Evolutionary conservation across 35 echinoderm and acorn worm genomes (phyloP).

Genomic region (Hemicentrotus pulcherrimus): DNA sequence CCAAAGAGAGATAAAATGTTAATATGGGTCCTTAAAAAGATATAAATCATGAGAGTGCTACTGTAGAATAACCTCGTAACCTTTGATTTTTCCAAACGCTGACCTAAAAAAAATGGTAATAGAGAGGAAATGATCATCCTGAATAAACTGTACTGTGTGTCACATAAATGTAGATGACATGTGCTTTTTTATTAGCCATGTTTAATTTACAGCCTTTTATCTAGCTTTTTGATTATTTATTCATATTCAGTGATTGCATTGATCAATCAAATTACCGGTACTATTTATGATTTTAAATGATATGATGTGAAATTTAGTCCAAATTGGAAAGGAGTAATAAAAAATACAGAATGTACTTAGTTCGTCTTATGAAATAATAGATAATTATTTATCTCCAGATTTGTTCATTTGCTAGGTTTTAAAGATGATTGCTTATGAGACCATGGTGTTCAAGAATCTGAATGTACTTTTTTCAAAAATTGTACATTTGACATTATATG

Average conservation of each 20-base stretch:
- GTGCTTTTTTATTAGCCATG: neutral
- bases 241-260: neutral
- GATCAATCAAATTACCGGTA: no score
- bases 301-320: neutral
- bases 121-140: neutral
- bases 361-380: no score
- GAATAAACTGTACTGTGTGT: neutral
- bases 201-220: neutral
- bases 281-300: no score
- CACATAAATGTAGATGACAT: neutral
- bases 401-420: no score
- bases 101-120: neutral
- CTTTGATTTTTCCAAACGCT: neutral
- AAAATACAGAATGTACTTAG: no score
- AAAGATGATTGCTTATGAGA: no score
- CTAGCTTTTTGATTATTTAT: neutral
- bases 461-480: no score
- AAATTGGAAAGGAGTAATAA: neutral
- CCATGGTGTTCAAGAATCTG: no score
- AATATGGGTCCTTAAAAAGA: neutral
- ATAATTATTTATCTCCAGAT: no score
- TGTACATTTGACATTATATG: no score
- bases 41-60: neutral
- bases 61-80: neutral
- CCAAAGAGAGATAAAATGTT: neutral